Evolutionary conservation across 1,140 invertebrate species (phyloP), one percentile per base, ranked within the genome.

Genomic region (Tetranychus cinnabarinus): DNA sequence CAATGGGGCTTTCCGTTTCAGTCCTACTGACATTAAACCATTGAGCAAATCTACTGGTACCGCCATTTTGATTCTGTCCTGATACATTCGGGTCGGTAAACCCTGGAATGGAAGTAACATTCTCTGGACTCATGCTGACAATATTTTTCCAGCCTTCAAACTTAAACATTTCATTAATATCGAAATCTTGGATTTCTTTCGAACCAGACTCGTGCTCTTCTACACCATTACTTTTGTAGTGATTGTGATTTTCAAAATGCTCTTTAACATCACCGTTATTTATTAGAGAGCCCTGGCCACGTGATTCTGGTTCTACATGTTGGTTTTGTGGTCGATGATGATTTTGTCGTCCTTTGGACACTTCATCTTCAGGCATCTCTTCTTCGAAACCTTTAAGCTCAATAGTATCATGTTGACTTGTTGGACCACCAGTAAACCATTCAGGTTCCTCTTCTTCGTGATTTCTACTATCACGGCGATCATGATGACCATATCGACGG

Each of bases 381-480:
- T 88, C 85, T 52, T 91, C 87, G 74, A 93, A 95, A 5, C 89
- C 89, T 60, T 82, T 80, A 57, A 93, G 73, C 70, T 93, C 89
- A 62, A 95, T 93, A n/a, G 85, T 89, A 65, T 93, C 89, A 65
- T 82, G 78, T 68, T 90, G 85, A 56, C 86, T 90, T 58, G 83
- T 85, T 39, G 88, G 88, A 45, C 88, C 88, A 57, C 80, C 83
- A 69, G 82, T 85, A 69, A 88, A 88, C 76, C 76, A 77, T 66
- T 77, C 76, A n/a, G 76, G 76, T 59, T 72, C 68, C 33, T 67
- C 67, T 56, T 76, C 74, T 52, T 72, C 70, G 47, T 71, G 67
- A 58, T 62, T 33, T 31, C 45, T 12, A 59, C 35, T 56, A 37
- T 56, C 15, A 12, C 55, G 55, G 13, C 15, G 3, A 7, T 56